These are phyloP conservation scores for Austrolebias charrua DNA, from an alignment of 2,797 vertebrate genomes.

Conservation along the genomic window DNA sequence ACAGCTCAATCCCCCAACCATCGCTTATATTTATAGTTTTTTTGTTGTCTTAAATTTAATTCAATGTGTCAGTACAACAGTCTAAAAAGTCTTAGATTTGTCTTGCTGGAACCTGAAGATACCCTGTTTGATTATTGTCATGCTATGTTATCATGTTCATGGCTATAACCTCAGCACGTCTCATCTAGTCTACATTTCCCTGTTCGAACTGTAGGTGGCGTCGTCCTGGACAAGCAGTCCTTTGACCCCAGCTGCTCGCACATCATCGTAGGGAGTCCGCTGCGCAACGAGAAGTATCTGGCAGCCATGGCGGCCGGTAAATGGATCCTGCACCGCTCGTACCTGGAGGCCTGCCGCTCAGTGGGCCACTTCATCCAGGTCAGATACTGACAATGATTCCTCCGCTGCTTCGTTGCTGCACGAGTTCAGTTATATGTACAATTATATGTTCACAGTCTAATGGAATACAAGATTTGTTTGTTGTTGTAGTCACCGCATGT, in stretches of 20 bases:
- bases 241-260: constrained; percentile 95
- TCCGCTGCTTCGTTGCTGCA: background rate
- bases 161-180: no score
- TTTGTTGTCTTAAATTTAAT: no score
- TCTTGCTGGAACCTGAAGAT: no score
- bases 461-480: no score
- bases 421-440: background rate
- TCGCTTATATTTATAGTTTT: no score
- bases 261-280: constrained; percentile 93
- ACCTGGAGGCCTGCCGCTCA: constrained; percentile 90
- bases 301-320: constrained; percentile 97
- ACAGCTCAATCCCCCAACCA: no score
- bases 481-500: background rate
- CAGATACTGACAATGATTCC: background rate
- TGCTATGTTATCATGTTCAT: no score
- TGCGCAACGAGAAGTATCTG: constrained; percentile 96
- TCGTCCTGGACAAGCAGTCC: constrained; percentile 92
- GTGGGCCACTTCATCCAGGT: constrained; percentile 87
- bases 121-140: no score
- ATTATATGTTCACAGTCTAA: background rate
- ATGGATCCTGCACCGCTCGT: constrained; percentile 97
- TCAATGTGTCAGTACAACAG: no score
- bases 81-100: no score
- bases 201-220: constrained; percentile 78
- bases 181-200: background rate